These are phyloP conservation scores for Porites divaricata DNA, from an alignment of 92 coral and sea anemone genomes.

Conservation along the genomic window DNA sequence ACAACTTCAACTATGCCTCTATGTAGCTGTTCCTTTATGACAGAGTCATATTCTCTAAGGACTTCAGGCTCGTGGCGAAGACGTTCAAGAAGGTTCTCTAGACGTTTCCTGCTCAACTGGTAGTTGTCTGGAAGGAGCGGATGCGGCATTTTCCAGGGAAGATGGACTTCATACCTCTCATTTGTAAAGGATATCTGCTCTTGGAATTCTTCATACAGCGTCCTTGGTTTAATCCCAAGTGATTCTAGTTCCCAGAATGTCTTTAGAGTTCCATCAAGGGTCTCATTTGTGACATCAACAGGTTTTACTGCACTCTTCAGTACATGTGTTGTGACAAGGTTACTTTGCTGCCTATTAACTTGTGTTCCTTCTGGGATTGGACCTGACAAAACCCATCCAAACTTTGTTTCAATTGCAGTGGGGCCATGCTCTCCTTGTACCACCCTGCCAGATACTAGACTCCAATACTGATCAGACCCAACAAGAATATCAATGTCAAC, in stretches of 20 bases:
- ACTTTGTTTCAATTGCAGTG: slow-evolving; percentile 48
- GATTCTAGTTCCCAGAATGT: too few relatives aligned
- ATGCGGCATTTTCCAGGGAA: slow-evolving; percentile 62
- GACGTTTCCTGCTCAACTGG: too few relatives aligned
- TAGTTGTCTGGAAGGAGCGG: slow-evolving; percentile 64
- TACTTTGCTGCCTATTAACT: slow-evolving; percentile 14
- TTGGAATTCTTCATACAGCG: slow-evolving; percentile 47
- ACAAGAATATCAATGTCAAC: too few relatives aligned
- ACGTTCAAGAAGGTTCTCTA: too few relatives aligned
- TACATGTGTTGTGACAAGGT: slow-evolving; percentile 56
- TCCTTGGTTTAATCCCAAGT: too few relatives aligned
- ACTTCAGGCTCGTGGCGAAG: too few relatives aligned
- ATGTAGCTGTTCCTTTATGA: slow-evolving; percentile 9
- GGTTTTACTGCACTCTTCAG: too few relatives aligned
- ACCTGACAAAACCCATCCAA: slow-evolving; percentile 45
- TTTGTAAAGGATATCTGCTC: slow-evolving; percentile 29
- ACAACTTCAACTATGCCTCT: slow-evolving; percentile 34
- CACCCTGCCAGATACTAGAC: neutral
- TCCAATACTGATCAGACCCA: too few relatives aligned
- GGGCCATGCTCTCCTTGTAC: slow-evolving; percentile 32
- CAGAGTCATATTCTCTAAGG: too few relatives aligned
- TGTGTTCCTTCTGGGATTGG: neutral
- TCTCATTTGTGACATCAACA: too few relatives aligned
- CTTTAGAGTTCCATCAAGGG: too few relatives aligned
- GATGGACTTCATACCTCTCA: slow-evolving; percentile 60